These are phyloP conservation scores for Brachystomella parvula DNA, from an alignment of 1,140 invertebrate genomes.

Conservation along the genomic window DNA sequence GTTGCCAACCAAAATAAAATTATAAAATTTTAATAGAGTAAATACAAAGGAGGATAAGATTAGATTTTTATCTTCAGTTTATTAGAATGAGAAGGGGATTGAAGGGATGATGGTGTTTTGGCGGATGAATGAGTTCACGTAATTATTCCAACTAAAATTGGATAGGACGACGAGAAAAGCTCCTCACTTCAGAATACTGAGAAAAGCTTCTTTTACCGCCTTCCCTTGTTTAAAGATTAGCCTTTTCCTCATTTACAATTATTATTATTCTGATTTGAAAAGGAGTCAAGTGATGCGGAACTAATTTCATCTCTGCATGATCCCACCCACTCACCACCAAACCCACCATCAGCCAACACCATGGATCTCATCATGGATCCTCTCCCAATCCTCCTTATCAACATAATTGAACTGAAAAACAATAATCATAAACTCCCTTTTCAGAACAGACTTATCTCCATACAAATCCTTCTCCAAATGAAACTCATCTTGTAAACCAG, in stretches of 20 bases:
- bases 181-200: background rate
- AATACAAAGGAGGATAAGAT: background rate
- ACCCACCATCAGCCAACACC: background rate
- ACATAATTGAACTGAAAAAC: background rate
- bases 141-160: constrained; percentile 1
- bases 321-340: constrained; percentile 1
- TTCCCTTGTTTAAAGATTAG: background rate
- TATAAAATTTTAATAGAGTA: background rate
- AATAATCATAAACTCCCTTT: background rate
- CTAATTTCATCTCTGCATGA: constrained; percentile 24
- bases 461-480: background rate
- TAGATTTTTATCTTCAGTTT: background rate
- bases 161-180: background rate
- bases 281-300: constrained; percentile 21
- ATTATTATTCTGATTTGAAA: background rate
- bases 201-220: background rate
- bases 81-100: background rate
- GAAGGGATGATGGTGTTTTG: background rate
- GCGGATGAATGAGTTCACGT: constrained; percentile 4
- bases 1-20: too few species aligned
- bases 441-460: background rate
- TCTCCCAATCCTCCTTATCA: background rate
- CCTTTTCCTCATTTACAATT: constrained; percentile 7
- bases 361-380: background rate
- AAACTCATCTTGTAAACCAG: background rate